Evolutionary conservation across 2,797 vertebrate genomes (phyloP).

Genomic region (Hypotaenidia philippensis): DNA sequence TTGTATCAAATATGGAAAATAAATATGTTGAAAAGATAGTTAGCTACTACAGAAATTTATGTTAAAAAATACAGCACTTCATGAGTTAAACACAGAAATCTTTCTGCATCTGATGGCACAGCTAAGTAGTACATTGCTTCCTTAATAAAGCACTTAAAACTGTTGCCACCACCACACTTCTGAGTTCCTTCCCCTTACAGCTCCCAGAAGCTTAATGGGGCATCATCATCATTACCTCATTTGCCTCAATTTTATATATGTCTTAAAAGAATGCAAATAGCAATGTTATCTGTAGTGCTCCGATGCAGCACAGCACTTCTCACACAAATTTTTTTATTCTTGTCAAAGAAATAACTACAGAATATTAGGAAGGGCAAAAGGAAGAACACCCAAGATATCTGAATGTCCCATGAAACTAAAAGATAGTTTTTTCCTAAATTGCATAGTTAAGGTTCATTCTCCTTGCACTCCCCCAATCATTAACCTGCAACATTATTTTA

Average conservation of each 20-base stretch:
- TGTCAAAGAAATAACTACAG: background rate
- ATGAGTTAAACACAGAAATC: background rate
- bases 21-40: background rate
- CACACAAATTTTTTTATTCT: background rate
- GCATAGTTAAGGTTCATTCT: background rate
- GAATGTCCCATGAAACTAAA: background rate
- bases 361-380: background rate
- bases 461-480: background rate
- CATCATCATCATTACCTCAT: background rate
- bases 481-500: background rate
- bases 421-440: background rate
- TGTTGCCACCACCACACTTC: background rate
- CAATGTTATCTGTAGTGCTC: background rate
- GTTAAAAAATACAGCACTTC: background rate
- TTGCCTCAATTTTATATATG: background rate
- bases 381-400: background rate
- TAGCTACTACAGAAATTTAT: background rate
- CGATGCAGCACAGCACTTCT: background rate
- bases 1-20: too few relatives aligned
- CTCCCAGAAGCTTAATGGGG: background rate
- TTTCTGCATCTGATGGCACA: background rate
- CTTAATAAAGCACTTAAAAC: background rate
- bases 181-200: background rate
- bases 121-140: background rate
- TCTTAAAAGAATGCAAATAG: background rate